Conservation (phyloP, 2,113 vertebrate genomes). For the Scartelaos histophorus region DNA sequence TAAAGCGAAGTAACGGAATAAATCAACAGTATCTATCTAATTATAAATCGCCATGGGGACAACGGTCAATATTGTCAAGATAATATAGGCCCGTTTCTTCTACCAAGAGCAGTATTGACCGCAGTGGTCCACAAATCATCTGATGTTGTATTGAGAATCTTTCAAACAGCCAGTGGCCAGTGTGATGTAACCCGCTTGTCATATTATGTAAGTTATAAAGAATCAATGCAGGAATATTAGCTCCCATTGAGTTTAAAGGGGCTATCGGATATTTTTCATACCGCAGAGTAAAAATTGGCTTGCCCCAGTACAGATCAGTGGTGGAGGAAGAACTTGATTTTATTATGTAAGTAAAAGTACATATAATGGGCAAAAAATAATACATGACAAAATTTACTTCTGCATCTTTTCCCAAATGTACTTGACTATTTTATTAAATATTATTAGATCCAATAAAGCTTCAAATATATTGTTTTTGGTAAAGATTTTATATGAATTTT, state of each 20-base stretch:
- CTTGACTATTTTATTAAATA: too few species aligned
- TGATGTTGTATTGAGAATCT: not conserved
- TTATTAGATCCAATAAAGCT: too few species aligned
- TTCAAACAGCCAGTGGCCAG: not conserved
- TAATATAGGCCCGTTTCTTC: not conserved
- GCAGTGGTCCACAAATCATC: not conserved
- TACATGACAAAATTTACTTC: too few species aligned
- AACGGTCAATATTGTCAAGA: not conserved
- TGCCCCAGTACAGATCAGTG: too few species aligned
- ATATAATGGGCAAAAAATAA: too few species aligned
- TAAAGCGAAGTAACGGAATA: not conserved
- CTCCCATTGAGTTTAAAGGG: not conserved
- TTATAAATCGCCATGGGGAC: not conserved
- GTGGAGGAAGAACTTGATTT: too few species aligned
- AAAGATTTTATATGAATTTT: too few species aligned
- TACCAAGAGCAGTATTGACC: not conserved
- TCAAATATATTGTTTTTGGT: too few species aligned
- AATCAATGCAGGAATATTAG: not conserved
- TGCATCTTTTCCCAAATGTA: too few species aligned
- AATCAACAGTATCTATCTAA: not conserved
- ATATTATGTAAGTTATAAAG: not conserved
- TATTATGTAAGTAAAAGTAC: too few species aligned
- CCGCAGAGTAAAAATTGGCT: too few species aligned
- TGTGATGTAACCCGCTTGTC: not conserved
- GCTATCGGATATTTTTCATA: too few species aligned